Evolutionary conservation across 2,113 vertebrate species (phyloP).

Genomic region (Arvicanthis niloticus): DNA sequence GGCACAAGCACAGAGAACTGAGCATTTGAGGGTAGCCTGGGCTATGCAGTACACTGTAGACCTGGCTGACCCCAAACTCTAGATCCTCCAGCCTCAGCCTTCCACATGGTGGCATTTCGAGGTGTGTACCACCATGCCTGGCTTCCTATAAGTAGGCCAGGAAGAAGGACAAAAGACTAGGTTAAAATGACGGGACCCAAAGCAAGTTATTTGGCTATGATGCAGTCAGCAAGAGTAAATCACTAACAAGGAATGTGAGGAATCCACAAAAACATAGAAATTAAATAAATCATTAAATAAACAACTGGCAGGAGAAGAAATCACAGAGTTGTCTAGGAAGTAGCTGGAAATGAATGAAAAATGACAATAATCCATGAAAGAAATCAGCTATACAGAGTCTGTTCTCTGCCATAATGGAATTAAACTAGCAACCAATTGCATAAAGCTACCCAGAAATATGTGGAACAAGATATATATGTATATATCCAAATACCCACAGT

Average conservation of each 20-base stretch:
- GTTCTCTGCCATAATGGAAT: not conserved
- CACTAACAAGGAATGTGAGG: not conserved
- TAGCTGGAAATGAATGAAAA: not conserved
- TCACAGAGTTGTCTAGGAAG: not conserved
- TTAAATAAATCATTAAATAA: not conserved
- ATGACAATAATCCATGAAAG: not conserved
- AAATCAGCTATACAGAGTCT: not conserved
- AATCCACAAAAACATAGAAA: not conserved
- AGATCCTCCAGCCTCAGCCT: not conserved
- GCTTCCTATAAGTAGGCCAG: not conserved
- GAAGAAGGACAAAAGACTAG: not conserved
- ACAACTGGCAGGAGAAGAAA: not conserved
- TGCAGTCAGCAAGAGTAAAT: not conserved
- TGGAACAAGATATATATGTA: not conserved
- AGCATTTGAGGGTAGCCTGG: not conserved
- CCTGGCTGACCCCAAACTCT: not conserved
- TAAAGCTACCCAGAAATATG: not conserved
- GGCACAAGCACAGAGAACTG: not conserved
- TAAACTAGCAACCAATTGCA: not conserved
- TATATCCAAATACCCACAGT: not conserved
- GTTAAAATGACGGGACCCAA: not conserved
- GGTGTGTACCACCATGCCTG: not conserved
- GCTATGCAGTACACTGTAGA: no score
- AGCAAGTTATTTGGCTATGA: not conserved
- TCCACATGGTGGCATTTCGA: not conserved